Base-by-base conservation (phyloP, 2,113 vertebrate genomes). In the Anguilla rostrata region DNA sequence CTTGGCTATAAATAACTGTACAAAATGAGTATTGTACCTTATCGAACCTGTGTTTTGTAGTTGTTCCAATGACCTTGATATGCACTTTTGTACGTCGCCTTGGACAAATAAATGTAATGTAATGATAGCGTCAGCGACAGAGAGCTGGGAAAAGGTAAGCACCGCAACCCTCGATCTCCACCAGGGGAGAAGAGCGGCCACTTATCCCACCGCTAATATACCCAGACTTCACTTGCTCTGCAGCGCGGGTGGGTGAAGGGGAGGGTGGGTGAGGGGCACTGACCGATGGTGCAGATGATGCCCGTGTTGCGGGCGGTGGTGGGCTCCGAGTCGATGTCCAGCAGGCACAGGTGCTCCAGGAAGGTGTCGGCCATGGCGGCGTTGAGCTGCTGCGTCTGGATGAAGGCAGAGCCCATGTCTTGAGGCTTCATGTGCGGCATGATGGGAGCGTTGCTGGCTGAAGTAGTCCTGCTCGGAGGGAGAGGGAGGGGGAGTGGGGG, bases 221-320 rank as follows among this genome's bases (percentile, higher is more conserved):
- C 14, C 57, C 57, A 60, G 57, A 60, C 57, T 60, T 3, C 43
- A 46, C 43, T 34, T 46, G 43, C 43, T 46, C 4, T 5, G 43
- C 1, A 2, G 63, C 1, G 57, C 18, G 57, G 12, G 57, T 6
- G 57, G 12, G 57, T 60, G 14, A 1, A 20, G 11, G 57, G 12
- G 81, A 12, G 82, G 6, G 82, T 60, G 82, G 2, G 40, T n/a
- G 49, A 57, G 82, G 43, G 87, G 78, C 79, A 89, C 97, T 84
- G 93, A 99, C 98, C 98, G 0, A 99, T 98, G 88, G 98, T 99
- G 92, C 98, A 99, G 93, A 99, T 95, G 94, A 99, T 99, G 94
- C 98, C 98, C 0, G 98, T 99, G 96, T 99, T 99, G 20, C 98
- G 96, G 5, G 98, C 97, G 0, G 95, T 96, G 85, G 97, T 96